Percentiles rank a stretch among this genome's conserved stretches.
These are phyloP conservation scores for Plectrocnemia conspersa DNA, from an alignment of 1,140 invertebrate species.

Conservation along the genomic window DNA sequence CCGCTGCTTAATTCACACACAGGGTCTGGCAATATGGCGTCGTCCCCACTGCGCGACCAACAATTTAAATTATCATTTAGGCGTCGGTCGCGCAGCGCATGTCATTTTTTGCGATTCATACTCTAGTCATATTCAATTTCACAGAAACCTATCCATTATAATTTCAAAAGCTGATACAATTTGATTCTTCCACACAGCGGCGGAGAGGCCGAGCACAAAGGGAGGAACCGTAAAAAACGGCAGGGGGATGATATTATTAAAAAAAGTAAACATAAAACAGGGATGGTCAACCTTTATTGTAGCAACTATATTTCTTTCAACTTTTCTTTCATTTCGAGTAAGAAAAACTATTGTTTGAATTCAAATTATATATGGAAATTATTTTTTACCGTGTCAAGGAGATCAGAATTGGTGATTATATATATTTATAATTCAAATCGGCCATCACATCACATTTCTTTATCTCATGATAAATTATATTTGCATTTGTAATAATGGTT, in stretches of 20 bases:
- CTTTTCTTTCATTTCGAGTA: no score
- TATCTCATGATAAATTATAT: no score
- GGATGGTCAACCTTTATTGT: constrained; percentile 16
- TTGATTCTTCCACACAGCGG: constrained; percentile 33
- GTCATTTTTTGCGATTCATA: constrained; percentile 34
- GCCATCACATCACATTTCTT: no score
- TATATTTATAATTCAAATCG: no score
- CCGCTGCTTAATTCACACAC: no score
- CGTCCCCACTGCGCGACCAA: no score
- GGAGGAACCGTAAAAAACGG: constrained; percentile 29
- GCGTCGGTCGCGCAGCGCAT: background rate
- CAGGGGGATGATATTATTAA: constrained; percentile 32
- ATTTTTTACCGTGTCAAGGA: no score
- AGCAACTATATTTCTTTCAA: no score
- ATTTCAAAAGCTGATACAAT: constrained; percentile 35
- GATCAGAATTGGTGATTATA: no score
- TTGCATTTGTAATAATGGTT: no score
- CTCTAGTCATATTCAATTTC: constrained; percentile 34
- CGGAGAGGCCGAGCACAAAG: constrained; percentile 26
- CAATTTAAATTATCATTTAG: constrained; percentile 30
- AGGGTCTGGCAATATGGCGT: constrained; percentile 20
- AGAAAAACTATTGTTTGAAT: no score
- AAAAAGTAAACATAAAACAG: constrained; percentile 29
- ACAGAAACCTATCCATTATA: constrained; percentile 34
- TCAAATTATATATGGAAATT: no score